Percentiles rank a stretch among this genome's conserved stretches.
phyloP scores from a whole-genome alignment of 2,888 invertebrate species.

The Drepana falcataria region DNA sequence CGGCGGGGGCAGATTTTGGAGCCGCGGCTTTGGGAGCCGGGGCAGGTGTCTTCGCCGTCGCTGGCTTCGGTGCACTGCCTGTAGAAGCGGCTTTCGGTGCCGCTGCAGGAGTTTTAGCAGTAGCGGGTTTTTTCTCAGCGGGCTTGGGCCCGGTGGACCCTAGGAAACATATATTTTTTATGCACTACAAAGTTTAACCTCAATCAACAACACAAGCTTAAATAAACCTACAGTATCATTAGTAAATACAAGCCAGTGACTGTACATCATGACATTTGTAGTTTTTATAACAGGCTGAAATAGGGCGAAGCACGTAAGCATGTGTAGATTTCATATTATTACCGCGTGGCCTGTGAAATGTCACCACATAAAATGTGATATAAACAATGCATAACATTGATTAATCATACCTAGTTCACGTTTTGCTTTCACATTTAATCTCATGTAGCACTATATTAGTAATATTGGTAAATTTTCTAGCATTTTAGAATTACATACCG shows the following conservation, averaged over 20 bases:
- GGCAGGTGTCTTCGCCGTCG: constrained; percentile 60
- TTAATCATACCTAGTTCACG: not conserved
- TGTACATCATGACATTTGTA: too few relatives aligned
- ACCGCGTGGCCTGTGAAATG: constrained; percentile 52
- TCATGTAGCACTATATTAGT: too few relatives aligned
- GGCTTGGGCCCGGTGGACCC: constrained; percentile 65
- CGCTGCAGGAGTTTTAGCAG: constrained; percentile 66
- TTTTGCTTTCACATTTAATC: not conserved
- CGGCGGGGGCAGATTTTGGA: constrained; percentile 47
- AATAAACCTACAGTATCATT: not conserved
- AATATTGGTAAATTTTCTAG: constrained; percentile 21
- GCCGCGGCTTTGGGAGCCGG: constrained; percentile 70
- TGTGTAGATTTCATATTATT: constrained; percentile 14
- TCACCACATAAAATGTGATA: constrained; percentile 11
- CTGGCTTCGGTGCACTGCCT: constrained; percentile 50
- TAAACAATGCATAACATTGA: constrained; percentile 2
- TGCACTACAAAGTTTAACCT: constrained; percentile 30
- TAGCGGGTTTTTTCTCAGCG: constrained; percentile 64
- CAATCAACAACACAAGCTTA: constrained; percentile 10
- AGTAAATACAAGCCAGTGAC: too few relatives aligned
- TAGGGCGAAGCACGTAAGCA: too few relatives aligned
- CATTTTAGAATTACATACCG: constrained; percentile 77
- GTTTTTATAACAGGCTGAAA: too few relatives aligned
- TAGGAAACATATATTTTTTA: constrained; percentile 16
- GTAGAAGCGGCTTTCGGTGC: constrained; percentile 62